Evolutionary conservation across 2,888 invertebrate species (phyloP), one percentile per base, ranked within the genome.

Genomic region (Amblyteles armatorius): DNA sequence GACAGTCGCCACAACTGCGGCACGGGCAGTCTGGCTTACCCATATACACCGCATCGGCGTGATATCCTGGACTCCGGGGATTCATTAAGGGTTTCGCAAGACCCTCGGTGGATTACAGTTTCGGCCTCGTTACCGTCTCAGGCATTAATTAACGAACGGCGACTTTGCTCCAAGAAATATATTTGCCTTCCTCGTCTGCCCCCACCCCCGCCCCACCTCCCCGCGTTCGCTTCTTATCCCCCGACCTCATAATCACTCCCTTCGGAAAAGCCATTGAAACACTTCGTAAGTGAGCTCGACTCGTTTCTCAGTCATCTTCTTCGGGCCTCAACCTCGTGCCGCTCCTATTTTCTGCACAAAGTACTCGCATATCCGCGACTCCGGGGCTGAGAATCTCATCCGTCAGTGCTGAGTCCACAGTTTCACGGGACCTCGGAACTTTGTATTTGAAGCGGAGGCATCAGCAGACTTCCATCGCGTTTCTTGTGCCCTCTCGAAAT

Each of bases 141-240:
- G 79, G 82, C 85, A 85, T 85, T 82, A 85, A 85, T 85, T 82
- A 85, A 85, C 82, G 82, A 82, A 85, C 79, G 79, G 79, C 85
- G 85, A 79, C 85, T 85, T 82, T 82, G 79, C 85, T 85, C 82
- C 79, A 85, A 85, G 85, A 85, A 85, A 85, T 82, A 82, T 84
- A 84, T 83, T 83, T 85, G 82, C 85, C 77, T 72, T 74, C 82
- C 85, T 73, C 85, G 67, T 36, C 36, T 36, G 9, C 36, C 36
- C 7, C 7, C 4, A 7, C 36, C 36, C 36, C 7, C 9, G 9
- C 5, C 83, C 55, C 74, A 65, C 72, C 79, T 76, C 76, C 77
- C 57, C 19, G 44, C 83, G 63, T 67, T 67, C 71, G 50, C 50
- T 71, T 26, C 73, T 73, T 55, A 65, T 68, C 52, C 79, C 57